Evolutionary conservation across 1,140 invertebrate species (phyloP).

Genomic region (Stegodyphus mimosarum): DNA sequence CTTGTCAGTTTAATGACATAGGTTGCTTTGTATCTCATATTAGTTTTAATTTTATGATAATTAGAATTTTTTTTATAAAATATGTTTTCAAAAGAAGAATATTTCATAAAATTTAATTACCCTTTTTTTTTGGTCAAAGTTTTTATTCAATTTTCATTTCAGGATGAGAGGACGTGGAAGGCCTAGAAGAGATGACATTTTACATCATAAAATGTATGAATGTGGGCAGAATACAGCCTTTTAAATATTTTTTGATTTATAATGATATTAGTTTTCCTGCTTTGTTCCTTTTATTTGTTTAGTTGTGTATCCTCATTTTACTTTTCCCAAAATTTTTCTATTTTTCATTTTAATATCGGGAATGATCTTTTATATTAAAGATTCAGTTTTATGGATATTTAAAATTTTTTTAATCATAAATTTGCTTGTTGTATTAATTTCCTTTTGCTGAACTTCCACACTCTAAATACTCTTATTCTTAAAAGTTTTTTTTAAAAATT

Average conservation of each 20-base stretch:
- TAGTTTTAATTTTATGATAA: not conserved
- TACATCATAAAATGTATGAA: constrained; percentile 50
- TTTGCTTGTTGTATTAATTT: too few relatives aligned
- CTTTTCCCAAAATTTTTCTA: not conserved
- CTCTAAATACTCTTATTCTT: too few relatives aligned
- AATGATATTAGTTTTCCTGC: not conserved
- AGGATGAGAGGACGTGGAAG: constrained; percentile 50
- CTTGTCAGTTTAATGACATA: not conserved
- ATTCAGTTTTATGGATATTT: too few relatives aligned
- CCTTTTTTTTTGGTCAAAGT: not conserved
- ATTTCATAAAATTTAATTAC: not conserved
- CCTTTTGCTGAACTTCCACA: too few relatives aligned
- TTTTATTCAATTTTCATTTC: constrained; percentile 10
- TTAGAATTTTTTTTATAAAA: not conserved
- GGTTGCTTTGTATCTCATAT: not conserved
- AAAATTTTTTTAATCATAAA: too few relatives aligned
- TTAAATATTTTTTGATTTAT: not conserved
- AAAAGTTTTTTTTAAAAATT: too few relatives aligned
- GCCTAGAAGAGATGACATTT: constrained; percentile 45
- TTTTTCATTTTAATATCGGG: too few relatives aligned
- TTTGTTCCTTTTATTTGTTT: not conserved
- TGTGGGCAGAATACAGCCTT: not conserved
- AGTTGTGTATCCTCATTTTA: not conserved
- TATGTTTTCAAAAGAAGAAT: not conserved
- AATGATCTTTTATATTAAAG: too few relatives aligned